Evolutionary conservation across 2,113 vertebrate genomes (phyloP), one percentile per base, ranked within the genome.

Genomic region (Coptodon bakossiorum): DNA sequence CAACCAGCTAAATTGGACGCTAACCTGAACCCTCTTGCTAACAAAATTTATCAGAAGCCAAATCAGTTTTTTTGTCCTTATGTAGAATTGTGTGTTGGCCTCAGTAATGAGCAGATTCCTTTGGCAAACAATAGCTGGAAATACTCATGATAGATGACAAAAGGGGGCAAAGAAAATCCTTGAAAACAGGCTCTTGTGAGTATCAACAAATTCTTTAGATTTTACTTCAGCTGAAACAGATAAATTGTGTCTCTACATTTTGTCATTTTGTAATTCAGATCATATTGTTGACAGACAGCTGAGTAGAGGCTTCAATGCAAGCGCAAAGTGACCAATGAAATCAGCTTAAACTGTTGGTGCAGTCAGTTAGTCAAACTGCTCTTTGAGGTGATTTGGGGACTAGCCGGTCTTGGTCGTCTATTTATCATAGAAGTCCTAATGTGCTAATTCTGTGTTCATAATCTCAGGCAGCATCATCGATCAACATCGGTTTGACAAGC

Each of bases 401-500:
- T 81, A 95, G 84, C 92, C 81, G 95, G 73, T 52, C 90, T 88
- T 90, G 52, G 93, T 66, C 90, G 78, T 95, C 96, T 96, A 94
- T 97, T 98, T 97, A 97, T 97, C 94, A 95, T 96, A 95, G 96
- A 96, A 97, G 97, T 95, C 94, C 95, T 96, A 94, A 95, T 95
- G 94, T 96, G 93, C 94, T 96, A 96, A 97, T 97, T 96, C 97
- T 95, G 94, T 96, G 97, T 97, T 98, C 95, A 96, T 98, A 97
- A 97, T 97, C 96, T 95, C 87, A 92, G 88, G 84, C 95, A 95
- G 96, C 54, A 87, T 96, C 97, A 98, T 99, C 97, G 94, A 98
- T 99, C 98, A 98, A 82, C 97, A 97, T 97, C 95, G 97, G 93
- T 96, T 96, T 98, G 98, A 98, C 97, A 97, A 84, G 54, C 80